Conservation (phyloP, 1,140 invertebrate genomes). For the Drepana arcuata region DNA sequence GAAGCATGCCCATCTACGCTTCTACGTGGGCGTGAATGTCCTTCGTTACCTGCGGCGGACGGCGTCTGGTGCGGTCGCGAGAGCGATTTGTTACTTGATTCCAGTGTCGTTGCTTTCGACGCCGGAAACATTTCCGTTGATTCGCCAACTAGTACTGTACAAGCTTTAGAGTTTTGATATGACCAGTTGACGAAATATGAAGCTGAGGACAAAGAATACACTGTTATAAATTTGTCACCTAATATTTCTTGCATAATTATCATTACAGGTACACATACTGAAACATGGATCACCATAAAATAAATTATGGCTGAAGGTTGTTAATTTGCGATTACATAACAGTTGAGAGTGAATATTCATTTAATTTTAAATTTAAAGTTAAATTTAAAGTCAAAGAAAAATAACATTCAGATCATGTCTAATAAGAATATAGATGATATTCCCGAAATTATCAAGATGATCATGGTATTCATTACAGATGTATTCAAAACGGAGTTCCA, state of each 20-base stretch:
- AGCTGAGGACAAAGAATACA: constrained; percentile 70
- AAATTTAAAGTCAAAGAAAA: constrained; percentile 6
- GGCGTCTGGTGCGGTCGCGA: constrained; percentile 70
- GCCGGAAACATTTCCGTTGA: constrained; percentile 76
- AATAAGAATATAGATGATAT: too few species aligned
- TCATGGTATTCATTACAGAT: too few species aligned
- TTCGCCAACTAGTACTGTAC: constrained; percentile 86
- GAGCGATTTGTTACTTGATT: constrained; percentile 75
- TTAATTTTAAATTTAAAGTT: too few species aligned
- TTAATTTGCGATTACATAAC: constrained; percentile 1
- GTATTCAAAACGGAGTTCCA: too few species aligned
- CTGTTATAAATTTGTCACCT: too few species aligned
- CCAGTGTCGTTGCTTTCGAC: constrained; percentile 75
- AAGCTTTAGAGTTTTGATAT: constrained; percentile 84
- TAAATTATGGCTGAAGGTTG: too few species aligned
- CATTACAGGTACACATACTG: too few species aligned
- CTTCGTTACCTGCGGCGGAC: constrained; percentile 74
- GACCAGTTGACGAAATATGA: constrained; percentile 87
- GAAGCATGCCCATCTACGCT: constrained; percentile 76
- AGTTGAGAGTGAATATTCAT: background rate
- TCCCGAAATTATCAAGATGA: too few species aligned
- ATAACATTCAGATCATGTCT: constrained; percentile 12
- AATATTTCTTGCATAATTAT: too few species aligned
- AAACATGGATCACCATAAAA: too few species aligned
- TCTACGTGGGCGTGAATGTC: constrained; percentile 75